Conservation (phyloP, 1,140 invertebrate species). For the Varroa destructor region DNA sequence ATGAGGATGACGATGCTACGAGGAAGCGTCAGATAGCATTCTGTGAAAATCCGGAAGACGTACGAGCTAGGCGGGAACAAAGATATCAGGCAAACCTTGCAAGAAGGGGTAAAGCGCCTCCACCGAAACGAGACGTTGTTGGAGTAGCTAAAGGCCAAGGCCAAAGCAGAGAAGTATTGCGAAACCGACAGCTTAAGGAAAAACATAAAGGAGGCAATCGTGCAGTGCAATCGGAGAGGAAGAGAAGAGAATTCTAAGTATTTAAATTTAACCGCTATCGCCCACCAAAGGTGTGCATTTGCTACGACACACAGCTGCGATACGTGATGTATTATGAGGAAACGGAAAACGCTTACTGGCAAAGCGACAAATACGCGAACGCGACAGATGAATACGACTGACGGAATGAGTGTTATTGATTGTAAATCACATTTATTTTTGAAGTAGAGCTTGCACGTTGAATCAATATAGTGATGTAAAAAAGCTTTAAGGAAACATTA, state of each 20-base stretch:
- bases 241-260: constrained; percentile 2
- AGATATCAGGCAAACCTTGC: constrained; percentile 6
- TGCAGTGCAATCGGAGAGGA: neutral
- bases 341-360: no score
- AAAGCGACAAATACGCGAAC: no score
- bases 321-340: no score
- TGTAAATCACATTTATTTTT: no score
- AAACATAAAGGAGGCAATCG: constrained; percentile 15
- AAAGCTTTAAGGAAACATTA: no score
- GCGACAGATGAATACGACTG: no score
- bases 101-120: neutral
- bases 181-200: constrained; percentile 11
- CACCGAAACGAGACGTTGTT: constrained; percentile 8
- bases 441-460: no score
- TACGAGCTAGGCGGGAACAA: constrained; percentile 12
- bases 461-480: no score
- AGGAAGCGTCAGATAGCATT: constrained; percentile 3
- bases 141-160: constrained; percentile 12
- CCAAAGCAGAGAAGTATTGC: constrained; percentile 2
- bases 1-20: neutral
- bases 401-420: no score
- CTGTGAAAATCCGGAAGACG: constrained; percentile 22
- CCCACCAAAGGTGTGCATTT: no score
- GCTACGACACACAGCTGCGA: no score
- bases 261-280: no score